Conservation (phyloP, 2,113 vertebrate species). For the Coreoperca whiteheadi region DNA sequence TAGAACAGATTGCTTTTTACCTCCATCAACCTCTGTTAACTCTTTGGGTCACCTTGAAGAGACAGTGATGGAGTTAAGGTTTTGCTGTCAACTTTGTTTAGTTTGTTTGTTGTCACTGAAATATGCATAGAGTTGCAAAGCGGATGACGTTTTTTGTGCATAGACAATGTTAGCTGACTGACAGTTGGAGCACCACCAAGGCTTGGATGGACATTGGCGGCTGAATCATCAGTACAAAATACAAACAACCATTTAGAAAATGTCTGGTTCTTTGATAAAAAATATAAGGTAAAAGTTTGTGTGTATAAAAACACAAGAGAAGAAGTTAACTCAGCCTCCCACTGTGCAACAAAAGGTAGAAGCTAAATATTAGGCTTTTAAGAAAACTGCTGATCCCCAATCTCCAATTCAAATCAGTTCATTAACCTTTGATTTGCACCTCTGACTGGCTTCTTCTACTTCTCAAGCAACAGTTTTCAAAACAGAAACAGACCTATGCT, state of each 20-base stretch:
- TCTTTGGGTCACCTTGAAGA: conserved; percentile 3
- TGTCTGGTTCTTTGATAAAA: neutral
- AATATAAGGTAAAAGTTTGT: neutral
- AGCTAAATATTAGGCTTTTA: neutral
- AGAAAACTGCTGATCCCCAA: neutral
- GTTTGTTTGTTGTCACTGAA: neutral
- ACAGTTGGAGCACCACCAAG: neutral
- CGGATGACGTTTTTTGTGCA: too few species aligned
- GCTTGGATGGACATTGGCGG: neutral
- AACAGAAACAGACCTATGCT: neutral
- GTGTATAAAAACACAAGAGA: neutral
- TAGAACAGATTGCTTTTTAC: neutral
- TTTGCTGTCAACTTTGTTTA: neutral
- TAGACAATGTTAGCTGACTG: neutral
- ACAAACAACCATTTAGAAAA: neutral
- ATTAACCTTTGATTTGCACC: neutral
- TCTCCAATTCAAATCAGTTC: neutral
- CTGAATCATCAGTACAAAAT: neutral
- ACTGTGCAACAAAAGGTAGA: neutral
- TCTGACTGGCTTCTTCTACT: neutral
- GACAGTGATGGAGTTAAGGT: neutral
- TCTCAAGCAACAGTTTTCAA: neutral
- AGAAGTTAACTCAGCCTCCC: neutral
- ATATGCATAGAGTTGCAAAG: too few species aligned
- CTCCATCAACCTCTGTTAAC: neutral